Conservation (phyloP, 2,797 vertebrate species). For the Sardinella longiceps region DNA sequence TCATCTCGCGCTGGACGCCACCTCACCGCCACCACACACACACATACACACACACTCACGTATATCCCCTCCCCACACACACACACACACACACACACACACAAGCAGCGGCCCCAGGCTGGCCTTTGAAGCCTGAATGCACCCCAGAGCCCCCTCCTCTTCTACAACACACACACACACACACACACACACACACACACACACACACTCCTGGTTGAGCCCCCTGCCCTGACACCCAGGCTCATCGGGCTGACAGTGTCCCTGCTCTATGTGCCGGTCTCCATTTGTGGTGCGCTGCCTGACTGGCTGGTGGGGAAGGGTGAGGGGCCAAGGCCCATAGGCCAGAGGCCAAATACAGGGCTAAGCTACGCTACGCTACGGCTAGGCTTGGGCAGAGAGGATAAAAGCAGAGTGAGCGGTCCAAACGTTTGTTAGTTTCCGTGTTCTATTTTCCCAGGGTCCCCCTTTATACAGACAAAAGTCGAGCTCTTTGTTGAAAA, state of each 20-base stretch:
- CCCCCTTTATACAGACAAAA: too few species aligned
- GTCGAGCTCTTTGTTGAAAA: too few species aligned
- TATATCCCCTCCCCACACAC: constrained; percentile 9
- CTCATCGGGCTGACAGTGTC: neutral
- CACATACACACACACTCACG: neutral
- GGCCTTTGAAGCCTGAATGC: neutral
- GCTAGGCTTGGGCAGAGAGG: neutral
- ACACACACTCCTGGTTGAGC: constrained; percentile 18
- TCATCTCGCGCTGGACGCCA: constrained; percentile 69
- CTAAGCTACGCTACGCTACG: neutral
- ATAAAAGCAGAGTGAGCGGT: too few species aligned
- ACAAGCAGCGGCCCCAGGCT: neutral
- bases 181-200: constrained; percentile 27
- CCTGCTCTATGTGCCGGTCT: neutral
- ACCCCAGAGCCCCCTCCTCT: neutral
- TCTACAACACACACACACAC: neutral
- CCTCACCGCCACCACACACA: constrained; percentile 54
- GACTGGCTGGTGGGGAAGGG: neutral
- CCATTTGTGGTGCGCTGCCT: neutral
- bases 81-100: constrained; percentile 1
- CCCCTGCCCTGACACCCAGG: neutral
- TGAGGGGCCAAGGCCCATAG: too few species aligned
- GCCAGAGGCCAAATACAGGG: neutral
- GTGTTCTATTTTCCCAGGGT: too few species aligned
- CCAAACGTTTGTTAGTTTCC: too few species aligned